Base-by-base conservation (phyloP, 2,113 vertebrate species). In the Zosterops lateralis region DNA sequence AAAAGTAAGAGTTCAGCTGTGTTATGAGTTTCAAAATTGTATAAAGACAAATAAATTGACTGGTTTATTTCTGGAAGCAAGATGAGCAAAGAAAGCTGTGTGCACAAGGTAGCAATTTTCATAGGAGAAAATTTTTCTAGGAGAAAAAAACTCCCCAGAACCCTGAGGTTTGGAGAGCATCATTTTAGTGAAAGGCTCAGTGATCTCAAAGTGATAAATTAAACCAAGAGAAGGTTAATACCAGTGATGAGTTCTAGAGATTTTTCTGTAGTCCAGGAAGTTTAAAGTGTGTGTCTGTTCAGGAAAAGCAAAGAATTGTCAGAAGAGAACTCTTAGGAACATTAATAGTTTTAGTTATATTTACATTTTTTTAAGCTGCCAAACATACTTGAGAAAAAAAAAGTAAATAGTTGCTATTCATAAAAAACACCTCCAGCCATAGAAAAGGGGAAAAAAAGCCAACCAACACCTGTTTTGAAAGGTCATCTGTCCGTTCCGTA, bases 351-450 rank as follows among this genome's bases (percentile, higher is more conserved):
- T 60, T 50, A 34, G 26, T 85, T 50, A 26, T 17, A 11, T 54
- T 78, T 73, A 26, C 12, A 14, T 14, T 16, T 40, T 66, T 86
- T 51, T 31, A 68, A 61, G 19, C 18, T 11, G n/a, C 18, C 12
- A 48, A 14, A 26, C 4, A 5, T 48, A 48, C 14, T 56, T 1
- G 0, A 68, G 10, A 4, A 31, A 54, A 42, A 51, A 53, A 14
- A 2, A 3, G 4, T 12, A 26, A 62, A 82, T 38, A 10, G 7
- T 56, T 74, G 20, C 56, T 84, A 8, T 70, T 67, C 5, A 26
- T 15, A 22, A 47, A 40, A 32, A 53, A 5, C 0, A 0, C 7
- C 24, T 29, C 7, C 32, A 60, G 9, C 12, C 4, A 4, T 6
- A 22, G 40, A 42, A 68, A 60, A 3, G 45, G 15, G 5, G 34